These are phyloP conservation scores for Agonopterix heracliana DNA, from an alignment of 2,888 invertebrate species.

Conservation along the genomic window DNA sequence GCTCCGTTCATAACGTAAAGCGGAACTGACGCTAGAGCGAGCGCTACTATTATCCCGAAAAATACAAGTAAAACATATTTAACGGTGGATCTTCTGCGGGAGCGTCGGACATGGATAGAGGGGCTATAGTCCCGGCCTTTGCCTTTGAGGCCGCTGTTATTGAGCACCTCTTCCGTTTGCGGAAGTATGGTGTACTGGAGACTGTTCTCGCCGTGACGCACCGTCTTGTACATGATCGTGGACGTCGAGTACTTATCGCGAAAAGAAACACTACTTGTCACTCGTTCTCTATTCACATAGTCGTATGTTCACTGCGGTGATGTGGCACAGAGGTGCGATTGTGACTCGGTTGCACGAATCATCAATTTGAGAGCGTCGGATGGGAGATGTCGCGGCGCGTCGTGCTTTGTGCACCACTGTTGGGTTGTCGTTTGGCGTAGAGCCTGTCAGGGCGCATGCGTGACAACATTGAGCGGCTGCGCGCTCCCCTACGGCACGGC, in stretches of 20 bases:
- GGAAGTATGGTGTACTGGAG: slow-evolving; percentile 85
- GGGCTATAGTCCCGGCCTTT: slow-evolving; percentile 72
- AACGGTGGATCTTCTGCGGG: slow-evolving; percentile 49
- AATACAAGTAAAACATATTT: slow-evolving; percentile 56
- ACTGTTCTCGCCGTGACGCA: slow-evolving; percentile 84
- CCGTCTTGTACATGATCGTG: slow-evolving; percentile 82
- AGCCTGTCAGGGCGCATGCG: slow-evolving; percentile 48
- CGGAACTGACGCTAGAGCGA: slow-evolving; percentile 50
- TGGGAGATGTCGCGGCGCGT: slow-evolving; percentile 47
- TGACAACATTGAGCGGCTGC: slow-evolving; percentile 69
- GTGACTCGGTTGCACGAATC: slow-evolving; percentile 30
- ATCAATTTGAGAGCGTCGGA: slow-evolving; percentile 37
- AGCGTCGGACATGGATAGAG: slow-evolving; percentile 58
- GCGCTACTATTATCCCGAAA: slow-evolving; percentile 48
- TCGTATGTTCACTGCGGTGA: slow-evolving; percentile 38
- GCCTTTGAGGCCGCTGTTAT: slow-evolving; percentile 75
- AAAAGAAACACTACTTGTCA: slow-evolving; percentile 55
- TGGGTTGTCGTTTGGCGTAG: slow-evolving; percentile 24
- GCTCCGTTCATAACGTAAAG: slow-evolving; percentile 55
- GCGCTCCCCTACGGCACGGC: slow-evolving; percentile 47
- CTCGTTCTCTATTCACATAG: slow-evolving; percentile 55
- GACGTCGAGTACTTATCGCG: slow-evolving; percentile 36
- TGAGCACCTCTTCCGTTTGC: slow-evolving; percentile 80
- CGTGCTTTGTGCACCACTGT: slow-evolving; percentile 61
- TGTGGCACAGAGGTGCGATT: slow-evolving; percentile 25